These are phyloP conservation scores for Aspidoscelis tigris DNA, from an alignment of 2,113 vertebrate species.

Conservation along the genomic window DNA sequence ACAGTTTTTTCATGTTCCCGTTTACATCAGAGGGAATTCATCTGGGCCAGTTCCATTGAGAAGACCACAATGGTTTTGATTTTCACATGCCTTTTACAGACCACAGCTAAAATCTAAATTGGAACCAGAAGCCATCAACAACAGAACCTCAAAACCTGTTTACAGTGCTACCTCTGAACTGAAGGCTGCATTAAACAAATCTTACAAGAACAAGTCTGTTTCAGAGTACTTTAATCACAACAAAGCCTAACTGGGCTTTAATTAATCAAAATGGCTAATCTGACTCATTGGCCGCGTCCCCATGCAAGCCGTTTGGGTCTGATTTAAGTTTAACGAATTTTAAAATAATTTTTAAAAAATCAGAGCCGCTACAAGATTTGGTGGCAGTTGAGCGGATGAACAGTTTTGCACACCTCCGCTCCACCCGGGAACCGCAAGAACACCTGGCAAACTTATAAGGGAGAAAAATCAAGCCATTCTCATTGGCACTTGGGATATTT, in stretches of 20 bases:
- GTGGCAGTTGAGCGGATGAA: too few species aligned
- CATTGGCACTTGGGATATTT: too few species aligned
- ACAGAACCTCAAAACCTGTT: neutral
- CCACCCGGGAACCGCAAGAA: too few species aligned
- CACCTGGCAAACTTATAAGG: too few species aligned
- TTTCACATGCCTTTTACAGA: neutral
- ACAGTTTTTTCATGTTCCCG: neutral
- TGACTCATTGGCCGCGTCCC: neutral
- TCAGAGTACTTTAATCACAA: neutral
- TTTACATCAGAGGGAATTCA: neutral
- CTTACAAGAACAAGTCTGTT: neutral
- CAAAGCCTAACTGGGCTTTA: neutral
- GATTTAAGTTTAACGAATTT: too few species aligned
- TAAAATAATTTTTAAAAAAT: too few species aligned
- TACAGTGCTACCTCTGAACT: neutral
- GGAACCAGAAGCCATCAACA: neutral
- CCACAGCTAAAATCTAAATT: neutral
- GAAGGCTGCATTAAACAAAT: neutral
- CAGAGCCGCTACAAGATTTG: too few species aligned
- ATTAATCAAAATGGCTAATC: neutral
- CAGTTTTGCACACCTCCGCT: too few species aligned
- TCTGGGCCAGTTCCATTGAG: neutral
- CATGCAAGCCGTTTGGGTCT: too few species aligned
- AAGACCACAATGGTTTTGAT: neutral
- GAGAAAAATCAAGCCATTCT: too few species aligned